These are phyloP conservation scores for Phanerotoma sp. DNA, from an alignment of 2,888 invertebrate species.

Conservation along the genomic window DNA sequence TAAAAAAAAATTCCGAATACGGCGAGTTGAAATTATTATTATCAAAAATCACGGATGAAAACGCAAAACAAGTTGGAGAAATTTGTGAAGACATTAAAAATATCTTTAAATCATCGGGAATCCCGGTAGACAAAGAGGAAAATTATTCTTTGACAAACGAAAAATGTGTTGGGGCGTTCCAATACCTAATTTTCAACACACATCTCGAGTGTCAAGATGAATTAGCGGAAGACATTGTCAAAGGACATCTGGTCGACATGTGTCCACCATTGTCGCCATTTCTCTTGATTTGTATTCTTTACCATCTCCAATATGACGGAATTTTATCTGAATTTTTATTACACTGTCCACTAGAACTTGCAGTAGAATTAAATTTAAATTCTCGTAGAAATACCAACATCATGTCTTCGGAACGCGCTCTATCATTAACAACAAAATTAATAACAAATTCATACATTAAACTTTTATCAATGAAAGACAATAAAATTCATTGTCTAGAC, in stretches of 20 bases:
- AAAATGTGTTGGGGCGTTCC: slow-evolving; percentile 36
- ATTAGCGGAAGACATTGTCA: slow-evolving; percentile 43
- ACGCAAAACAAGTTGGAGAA: slow-evolving; percentile 31
- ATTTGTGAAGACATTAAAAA: slow-evolving; percentile 32
- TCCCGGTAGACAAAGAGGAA: slow-evolving; percentile 23
- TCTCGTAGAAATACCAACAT: slow-evolving; percentile 38
- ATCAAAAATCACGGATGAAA: slow-evolving; percentile 41
- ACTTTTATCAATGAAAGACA: slow-evolving; percentile 32
- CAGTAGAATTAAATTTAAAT: slow-evolving; percentile 45
- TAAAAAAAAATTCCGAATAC: slow-evolving; percentile 35
- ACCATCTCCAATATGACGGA: slow-evolving; percentile 44
- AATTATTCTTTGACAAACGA: slow-evolving; percentile 18
- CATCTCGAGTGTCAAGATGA: slow-evolving; percentile 43
- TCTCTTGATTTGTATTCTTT: slow-evolving; percentile 46
- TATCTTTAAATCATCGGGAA: slow-evolving; percentile 24
- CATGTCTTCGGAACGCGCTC: slow-evolving; percentile 38
- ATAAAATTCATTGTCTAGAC: slow-evolving; percentile 37
- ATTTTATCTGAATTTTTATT: slow-evolving; percentile 44
- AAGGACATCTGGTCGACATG: slow-evolving; percentile 47
- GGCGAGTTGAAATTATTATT: slow-evolving; percentile 38
- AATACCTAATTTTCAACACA: slow-evolving; percentile 48
- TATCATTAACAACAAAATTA: slow-evolving; percentile 29
- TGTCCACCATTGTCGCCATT: slow-evolving; percentile 49
- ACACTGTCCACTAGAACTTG: slow-evolving; percentile 48
- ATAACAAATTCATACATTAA: slow-evolving; percentile 39